phyloP scores from a whole-genome alignment of 2,797 vertebrate species.

The Antennarius maculatus region DNA sequence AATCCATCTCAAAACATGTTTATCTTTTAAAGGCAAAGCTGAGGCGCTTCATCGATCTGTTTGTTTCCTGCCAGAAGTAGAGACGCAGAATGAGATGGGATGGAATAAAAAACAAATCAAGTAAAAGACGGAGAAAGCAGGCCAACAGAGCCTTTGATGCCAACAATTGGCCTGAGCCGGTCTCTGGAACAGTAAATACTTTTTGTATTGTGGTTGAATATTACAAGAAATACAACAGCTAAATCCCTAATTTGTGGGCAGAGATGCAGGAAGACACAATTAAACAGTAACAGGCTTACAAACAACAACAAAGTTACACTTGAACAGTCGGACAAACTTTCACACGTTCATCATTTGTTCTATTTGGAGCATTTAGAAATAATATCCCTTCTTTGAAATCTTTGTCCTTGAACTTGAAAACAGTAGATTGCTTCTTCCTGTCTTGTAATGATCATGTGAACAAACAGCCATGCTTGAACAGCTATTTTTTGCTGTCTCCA shows the following conservation, averaged over 20 bases:
- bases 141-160: background rate
- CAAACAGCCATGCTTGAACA: too few relatives aligned
- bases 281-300: background rate
- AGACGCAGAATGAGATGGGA: constrained; percentile 38
- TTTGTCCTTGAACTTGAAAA: background rate
- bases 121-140: background rate
- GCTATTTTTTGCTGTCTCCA: too few relatives aligned
- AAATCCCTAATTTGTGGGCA: background rate
- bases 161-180: background rate
- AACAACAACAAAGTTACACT: background rate
- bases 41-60: constrained; percentile 57
- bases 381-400: background rate
- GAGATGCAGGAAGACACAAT: background rate
- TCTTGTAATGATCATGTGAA: too few relatives aligned
- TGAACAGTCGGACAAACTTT: too few relatives aligned
- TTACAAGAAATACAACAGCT: background rate
- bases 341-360: background rate
- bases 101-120: constrained; percentile 1
- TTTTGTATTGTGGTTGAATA: background rate
- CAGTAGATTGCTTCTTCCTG: background rate
- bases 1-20: constrained; percentile 44
- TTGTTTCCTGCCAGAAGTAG: constrained; percentile 46
- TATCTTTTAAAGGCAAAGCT: constrained; percentile 48
- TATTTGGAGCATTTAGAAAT: background rate
- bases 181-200: background rate